phyloP scores from a whole-genome alignment of 2,888 invertebrate species.

The Pristionchus maxplancki region DNA sequence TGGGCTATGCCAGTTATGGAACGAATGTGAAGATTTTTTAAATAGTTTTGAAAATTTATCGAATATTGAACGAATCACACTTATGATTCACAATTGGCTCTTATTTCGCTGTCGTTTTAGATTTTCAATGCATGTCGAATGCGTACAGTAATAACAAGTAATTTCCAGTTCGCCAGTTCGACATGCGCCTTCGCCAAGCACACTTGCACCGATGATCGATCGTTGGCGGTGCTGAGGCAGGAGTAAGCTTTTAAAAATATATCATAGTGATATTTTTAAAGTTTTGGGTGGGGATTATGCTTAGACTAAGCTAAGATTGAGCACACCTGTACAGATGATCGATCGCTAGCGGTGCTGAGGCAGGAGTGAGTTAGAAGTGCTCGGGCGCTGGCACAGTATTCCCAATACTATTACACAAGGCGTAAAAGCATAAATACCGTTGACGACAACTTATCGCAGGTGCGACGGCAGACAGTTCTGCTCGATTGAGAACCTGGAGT shows the following conservation, averaged over 20 bases:
- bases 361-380: too few species aligned
- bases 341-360: too few species aligned
- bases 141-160: not conserved
- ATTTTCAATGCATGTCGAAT: not conserved
- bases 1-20: constrained; percentile 23
- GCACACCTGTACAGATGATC: not conserved
- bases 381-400: too few species aligned
- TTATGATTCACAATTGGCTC: not conserved
- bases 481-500: not conserved
- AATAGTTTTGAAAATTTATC: not conserved
- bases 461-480: constrained; percentile 35
- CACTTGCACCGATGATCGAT: constrained; percentile 42
- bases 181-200: constrained; percentile 25
- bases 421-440: too few species aligned
- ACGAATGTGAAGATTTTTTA: not conserved
- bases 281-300: too few species aligned
- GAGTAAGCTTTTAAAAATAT: constrained; percentile 32
- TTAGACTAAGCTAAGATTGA: too few species aligned
- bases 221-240: constrained; percentile 22
- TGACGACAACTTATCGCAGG: not conserved
- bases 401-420: too few species aligned
- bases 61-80: not conserved
- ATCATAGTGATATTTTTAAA: not conserved
- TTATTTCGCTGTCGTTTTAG: not conserved
- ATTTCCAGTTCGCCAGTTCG: not conserved